Evolutionary conservation across 2,888 invertebrate genomes (phyloP).

Genomic region (Embidobia sp.): DNA sequence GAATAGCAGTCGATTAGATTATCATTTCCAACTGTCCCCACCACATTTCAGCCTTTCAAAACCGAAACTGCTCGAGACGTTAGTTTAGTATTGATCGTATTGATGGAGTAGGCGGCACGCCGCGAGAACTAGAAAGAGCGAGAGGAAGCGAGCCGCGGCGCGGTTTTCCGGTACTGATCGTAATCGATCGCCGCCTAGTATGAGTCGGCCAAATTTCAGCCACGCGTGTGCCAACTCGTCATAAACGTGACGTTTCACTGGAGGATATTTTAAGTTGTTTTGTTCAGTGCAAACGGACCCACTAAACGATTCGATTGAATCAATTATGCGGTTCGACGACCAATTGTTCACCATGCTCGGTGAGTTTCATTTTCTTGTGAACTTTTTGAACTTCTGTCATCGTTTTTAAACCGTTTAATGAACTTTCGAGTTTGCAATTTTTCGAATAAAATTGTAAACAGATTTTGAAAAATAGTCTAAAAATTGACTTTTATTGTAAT

Average conservation of each 20-base stretch:
- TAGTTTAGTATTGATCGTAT: constrained; percentile 72
- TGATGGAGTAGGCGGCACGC: constrained; percentile 57
- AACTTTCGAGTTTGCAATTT: no score
- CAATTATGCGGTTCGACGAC: constrained; percentile 76
- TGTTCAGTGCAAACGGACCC: constrained; percentile 14
- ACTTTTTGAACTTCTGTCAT: background rate
- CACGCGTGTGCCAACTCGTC: constrained; percentile 22
- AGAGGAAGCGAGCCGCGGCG: constrained; percentile 23
- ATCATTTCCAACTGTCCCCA: constrained; percentile 69
- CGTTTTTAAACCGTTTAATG: background rate
- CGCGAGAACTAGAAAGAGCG: constrained; percentile 23
- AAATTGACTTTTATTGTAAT: no score
- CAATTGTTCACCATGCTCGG: constrained; percentile 76
- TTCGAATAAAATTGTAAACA: no score
- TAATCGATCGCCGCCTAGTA: constrained; percentile 38
- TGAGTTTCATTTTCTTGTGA: constrained; percentile 68
- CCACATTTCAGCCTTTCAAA: constrained; percentile 73
- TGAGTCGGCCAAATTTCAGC: constrained; percentile 30
- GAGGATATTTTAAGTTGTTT: constrained; percentile 37
- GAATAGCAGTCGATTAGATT: constrained; percentile 71
- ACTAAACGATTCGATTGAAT: constrained; percentile 18
- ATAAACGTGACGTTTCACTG: constrained; percentile 9
- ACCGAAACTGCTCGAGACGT: constrained; percentile 74
- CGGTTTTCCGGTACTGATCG: constrained; percentile 49
- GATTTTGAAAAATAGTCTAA: no score